phyloP scores from a whole-genome alignment of 1,140 invertebrate species.

The Aporrectodea caliginosa region DNA sequence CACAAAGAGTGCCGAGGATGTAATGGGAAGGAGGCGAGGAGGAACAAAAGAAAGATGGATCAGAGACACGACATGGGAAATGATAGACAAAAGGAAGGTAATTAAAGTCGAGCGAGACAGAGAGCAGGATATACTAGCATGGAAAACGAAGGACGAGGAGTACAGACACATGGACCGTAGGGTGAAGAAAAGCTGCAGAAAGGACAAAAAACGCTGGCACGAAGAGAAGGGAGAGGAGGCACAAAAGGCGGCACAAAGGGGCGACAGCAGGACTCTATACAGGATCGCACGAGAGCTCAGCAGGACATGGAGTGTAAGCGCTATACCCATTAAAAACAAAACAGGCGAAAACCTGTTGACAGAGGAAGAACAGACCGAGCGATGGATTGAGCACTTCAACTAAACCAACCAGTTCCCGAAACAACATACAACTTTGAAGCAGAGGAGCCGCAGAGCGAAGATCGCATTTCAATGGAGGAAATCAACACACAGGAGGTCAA shows the following conservation, averaged over 20 bases:
- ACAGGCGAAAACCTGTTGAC: too few species aligned
- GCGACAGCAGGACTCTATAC: not conserved
- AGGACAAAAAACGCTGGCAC: not conserved
- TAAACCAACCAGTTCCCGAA: too few species aligned
- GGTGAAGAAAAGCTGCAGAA: not conserved
- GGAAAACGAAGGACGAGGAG: not conserved
- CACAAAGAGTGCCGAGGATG: too few species aligned
- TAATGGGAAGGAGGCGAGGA: too few species aligned
- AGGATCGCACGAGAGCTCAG: not conserved
- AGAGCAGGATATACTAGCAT: not conserved
- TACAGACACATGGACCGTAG: not conserved
- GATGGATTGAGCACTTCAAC: too few species aligned
- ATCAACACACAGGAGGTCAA: too few species aligned
- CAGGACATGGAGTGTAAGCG: too few species aligned
- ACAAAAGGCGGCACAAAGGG: not conserved
- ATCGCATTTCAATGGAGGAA: too few species aligned
- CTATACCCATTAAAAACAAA: too few species aligned
- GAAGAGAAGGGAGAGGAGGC: not conserved
- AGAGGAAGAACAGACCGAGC: too few species aligned
- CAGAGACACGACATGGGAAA: not conserved
- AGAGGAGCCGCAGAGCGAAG: too few species aligned
- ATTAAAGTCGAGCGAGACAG: not conserved
- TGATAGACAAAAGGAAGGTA: not conserved
- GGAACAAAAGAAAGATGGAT: not conserved
- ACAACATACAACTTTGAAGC: too few species aligned